These are phyloP conservation scores for Metopolophium dirhodum DNA, from an alignment of 1,140 invertebrate genomes.

Conservation along the genomic window DNA sequence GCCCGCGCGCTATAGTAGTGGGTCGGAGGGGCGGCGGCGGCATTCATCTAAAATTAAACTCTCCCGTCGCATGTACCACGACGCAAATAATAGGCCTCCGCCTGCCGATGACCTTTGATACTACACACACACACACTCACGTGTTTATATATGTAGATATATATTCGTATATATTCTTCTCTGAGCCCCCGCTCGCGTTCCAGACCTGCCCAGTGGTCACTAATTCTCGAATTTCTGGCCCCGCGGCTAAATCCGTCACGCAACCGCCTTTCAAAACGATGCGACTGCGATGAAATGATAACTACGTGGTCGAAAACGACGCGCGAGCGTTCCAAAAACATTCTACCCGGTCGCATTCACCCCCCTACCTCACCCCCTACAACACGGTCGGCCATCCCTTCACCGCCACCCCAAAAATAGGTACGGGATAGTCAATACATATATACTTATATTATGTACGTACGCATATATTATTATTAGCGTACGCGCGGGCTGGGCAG, in stretches of 20 bases:
- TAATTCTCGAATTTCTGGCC: conserved; percentile 10
- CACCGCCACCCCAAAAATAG: neutral
- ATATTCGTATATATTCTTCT: neutral
- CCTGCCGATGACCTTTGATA: neutral
- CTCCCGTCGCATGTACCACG: neutral
- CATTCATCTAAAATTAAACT: conserved; percentile 10
- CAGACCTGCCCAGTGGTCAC: neutral
- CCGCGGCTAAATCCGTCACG: neutral
- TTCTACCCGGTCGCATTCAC: neutral
- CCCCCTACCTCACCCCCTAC: neutral
- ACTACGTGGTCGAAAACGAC: neutral
- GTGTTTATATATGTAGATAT: neutral
- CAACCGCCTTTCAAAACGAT: neutral
- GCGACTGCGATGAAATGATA: neutral
- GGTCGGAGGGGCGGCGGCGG: too few species aligned
- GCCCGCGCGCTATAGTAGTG: too few species aligned
- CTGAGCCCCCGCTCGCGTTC: neutral
- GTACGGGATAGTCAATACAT: neutral
- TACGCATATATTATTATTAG: neutral
- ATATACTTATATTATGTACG: neutral
- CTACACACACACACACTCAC: neutral
- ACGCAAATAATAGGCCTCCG: conserved; percentile 16
- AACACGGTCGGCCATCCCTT: neutral
- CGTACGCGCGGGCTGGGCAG: neutral
- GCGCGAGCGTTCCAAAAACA: neutral